Base-by-base conservation (phyloP, 1,140 invertebrate species). In the Hylaeus anthracinus region DNA sequence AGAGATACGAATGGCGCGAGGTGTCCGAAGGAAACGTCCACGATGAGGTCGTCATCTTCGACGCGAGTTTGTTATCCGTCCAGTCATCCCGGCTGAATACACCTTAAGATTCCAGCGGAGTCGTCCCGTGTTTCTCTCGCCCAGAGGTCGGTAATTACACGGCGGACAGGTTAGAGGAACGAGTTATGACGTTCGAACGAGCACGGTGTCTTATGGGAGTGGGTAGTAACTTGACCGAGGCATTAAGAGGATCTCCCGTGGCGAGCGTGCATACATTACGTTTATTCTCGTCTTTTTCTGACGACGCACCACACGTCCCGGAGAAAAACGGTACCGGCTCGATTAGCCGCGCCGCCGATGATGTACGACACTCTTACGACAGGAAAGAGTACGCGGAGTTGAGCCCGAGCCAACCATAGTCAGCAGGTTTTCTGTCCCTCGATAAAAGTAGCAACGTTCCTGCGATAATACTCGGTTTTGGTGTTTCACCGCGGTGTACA, bases 181-280 rank as follows among this genome's bases (percentile, higher is more conserved):
- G 84, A 89, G 79, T 89, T 88, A 88, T 89, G 84, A 81, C 64
- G 80, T 82, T 81, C 77, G 85, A 87, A 86, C 85, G 82, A 87
- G 67, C 70, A n/a, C 69, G 77, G 84, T 87, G 86, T 84, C 86
- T 89, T 88, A 87, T 83, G 84, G 80, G 79, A 83, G 87, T 89
- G 80, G 87, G 83, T 67, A 84, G 87, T 87, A 87, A 89, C 86
- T 87, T 81, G 81, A 87, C 69, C 77, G 48, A 83, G 75, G 87
- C 82, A 89, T 89, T 89, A 88, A 88, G 79, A 12, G 78, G 84
- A 86, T 89, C 88, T 89, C 88, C 88, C 81, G 86, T 83, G 86
- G 88, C 84, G 86, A 82, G 14, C 79, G 83, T 79, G 88, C 88
- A 89, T 89, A 88, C 79, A 84, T 89, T 88, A 86, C 66, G 75